Evolutionary conservation across 2,113 vertebrate genomes (phyloP).

Genomic region (Misgurnus mizolepis): DNA sequence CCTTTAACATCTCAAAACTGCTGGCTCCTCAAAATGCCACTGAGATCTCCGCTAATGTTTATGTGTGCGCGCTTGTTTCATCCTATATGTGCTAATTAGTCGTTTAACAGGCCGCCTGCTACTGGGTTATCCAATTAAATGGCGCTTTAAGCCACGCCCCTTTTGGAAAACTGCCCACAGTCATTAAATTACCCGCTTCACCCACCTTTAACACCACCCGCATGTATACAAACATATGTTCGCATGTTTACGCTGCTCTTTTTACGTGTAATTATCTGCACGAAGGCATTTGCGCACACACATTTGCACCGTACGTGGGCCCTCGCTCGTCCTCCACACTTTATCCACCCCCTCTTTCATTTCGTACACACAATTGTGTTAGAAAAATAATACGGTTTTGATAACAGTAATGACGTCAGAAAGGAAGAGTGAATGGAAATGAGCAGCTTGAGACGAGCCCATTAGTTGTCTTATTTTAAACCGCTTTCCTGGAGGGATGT

Average conservation of each 20-base stretch:
- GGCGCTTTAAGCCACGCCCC: slow-evolving; percentile 10
- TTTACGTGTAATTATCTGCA: slow-evolving; percentile 62
- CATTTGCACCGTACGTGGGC: slow-evolving; percentile 52
- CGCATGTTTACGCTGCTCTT: background rate
- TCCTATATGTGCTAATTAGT: slow-evolving; percentile 27
- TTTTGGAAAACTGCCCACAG: background rate
- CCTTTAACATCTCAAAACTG: slow-evolving; percentile 50
- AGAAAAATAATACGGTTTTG: slow-evolving; percentile 35
- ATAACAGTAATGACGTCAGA: slow-evolving; percentile 54
- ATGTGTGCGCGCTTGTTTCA: slow-evolving; percentile 28
- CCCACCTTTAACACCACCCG: background rate
- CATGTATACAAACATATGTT: background rate
- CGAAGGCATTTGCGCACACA: slow-evolving; percentile 55
- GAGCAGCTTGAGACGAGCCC: slow-evolving; percentile 12
- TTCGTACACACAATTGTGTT: slow-evolving; percentile 6
- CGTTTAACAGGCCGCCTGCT: slow-evolving; percentile 15
- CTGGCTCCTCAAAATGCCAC: slow-evolving; percentile 59
- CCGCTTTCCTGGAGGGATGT: slow-evolving; percentile 31
- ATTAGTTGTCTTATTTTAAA: slow-evolving; percentile 34
- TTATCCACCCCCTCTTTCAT: slow-evolving; percentile 40
- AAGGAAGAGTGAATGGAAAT: slow-evolving; percentile 16
- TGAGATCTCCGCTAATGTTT: slow-evolving; percentile 33
- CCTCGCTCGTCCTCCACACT: slow-evolving; percentile 9
- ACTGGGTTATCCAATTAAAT: slow-evolving; percentile 3
- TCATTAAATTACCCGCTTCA: background rate